A percentile compares a stretch with the other conserved stretches of the same genome.
Conservation (phyloP, 2,797 vertebrate species). For the Hippoglossus hippoglossus region DNA sequence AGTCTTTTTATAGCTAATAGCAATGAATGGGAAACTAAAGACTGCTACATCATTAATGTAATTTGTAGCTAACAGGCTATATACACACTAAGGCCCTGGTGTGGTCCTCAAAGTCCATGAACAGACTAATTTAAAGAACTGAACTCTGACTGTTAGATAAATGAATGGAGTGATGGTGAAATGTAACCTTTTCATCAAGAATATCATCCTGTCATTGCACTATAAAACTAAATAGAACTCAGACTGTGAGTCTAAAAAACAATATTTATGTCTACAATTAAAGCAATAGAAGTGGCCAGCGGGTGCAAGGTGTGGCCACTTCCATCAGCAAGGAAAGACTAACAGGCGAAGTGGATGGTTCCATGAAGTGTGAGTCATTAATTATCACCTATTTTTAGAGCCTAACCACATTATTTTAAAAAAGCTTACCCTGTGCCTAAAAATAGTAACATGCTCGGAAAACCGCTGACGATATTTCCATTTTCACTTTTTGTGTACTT, state of each 20-base stretch:
- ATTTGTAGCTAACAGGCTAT: neutral
- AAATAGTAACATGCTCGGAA: slow-evolving; percentile 64
- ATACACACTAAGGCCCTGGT: neutral
- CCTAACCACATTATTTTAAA: slow-evolving; percentile 41
- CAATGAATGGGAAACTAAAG: neutral
- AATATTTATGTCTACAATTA: slow-evolving; percentile 4
- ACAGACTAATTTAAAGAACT: slow-evolving; percentile 17
- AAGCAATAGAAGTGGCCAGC: slow-evolving; percentile 33
- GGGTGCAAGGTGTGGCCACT: slow-evolving; percentile 41
- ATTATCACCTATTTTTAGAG: slow-evolving; percentile 47
- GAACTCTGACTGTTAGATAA: neutral
- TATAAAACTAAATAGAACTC: slow-evolving; percentile 9
- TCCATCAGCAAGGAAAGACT: slow-evolving; percentile 64
- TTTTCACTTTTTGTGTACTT: slow-evolving; percentile 43
- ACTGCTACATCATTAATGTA: neutral
- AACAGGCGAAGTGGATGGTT: slow-evolving; percentile 38
- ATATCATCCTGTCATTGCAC: neutral
- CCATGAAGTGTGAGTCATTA: slow-evolving; percentile 56
- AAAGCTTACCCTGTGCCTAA: slow-evolving; percentile 45
- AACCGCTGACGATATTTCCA: slow-evolving; percentile 63
- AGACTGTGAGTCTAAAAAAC: neutral
- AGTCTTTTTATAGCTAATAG: neutral
- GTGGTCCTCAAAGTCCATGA: neutral
- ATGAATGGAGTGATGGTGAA: slow-evolving; percentile 5
- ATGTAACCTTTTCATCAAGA: slow-evolving; percentile 9